phyloP scores from a whole-genome alignment of 2,113 vertebrate genomes.

The Aspiorhynchus laticeps region DNA sequence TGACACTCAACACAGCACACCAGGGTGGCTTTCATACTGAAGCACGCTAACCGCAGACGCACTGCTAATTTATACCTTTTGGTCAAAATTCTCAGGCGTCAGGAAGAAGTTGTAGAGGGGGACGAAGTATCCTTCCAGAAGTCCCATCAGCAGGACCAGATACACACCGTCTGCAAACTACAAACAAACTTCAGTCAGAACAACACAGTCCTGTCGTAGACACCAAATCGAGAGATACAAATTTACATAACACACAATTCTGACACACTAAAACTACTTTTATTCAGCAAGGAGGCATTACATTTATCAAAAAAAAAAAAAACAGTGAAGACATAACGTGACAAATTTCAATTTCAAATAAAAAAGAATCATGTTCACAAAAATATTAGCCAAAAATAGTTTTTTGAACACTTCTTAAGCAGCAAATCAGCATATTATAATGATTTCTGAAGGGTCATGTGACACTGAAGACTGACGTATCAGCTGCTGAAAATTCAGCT shows the following conservation, averaged over 20 bases:
- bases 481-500: neutral
- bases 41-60: constrained; percentile 72
- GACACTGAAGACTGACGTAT: neutral
- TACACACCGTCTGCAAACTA: constrained; percentile 99
- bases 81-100: constrained; percentile 96
- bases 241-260: neutral
- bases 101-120: constrained; percentile 97
- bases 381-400: neutral
- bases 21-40: constrained; percentile 18
- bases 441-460: neutral
- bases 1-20: constrained; percentile 19
- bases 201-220: neutral
- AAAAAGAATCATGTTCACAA: neutral
- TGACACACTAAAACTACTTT: neutral
- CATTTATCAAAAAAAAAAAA: neutral
- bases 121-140: constrained; percentile 96
- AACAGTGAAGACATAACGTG: neutral
- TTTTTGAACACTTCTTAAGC: neutral
- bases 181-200: constrained; percentile 23
- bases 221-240: neutral
- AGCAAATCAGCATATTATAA: neutral
- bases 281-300: neutral
- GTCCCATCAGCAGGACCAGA: constrained; percentile 95
- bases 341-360: too few species aligned
- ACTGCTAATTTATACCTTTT: constrained; percentile 74